Base-by-base conservation (phyloP, 2,797 vertebrate genomes). In the Pseudotriccus pelzelni region DNA sequence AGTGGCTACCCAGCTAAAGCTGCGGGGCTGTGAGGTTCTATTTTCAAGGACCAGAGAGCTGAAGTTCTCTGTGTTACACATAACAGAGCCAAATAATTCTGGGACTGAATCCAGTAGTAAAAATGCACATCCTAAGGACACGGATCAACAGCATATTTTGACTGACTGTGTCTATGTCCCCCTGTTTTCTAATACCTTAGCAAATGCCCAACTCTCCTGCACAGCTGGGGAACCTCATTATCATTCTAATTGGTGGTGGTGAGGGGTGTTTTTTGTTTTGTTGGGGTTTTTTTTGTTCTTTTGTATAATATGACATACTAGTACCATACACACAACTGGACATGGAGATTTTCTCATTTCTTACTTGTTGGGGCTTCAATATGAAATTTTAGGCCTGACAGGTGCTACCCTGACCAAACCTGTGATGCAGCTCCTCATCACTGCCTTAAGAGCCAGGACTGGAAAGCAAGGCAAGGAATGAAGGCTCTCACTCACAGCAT, bases 211-310 rank as follows among this genome's bases (percentile, higher is more conserved):
- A 53, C 68, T 67, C 58, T 66, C 32, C 64, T 25, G 37, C 81
- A 87, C 93, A 93, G 86, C 81, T 89, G 88, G 58, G 52, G 50
- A 87, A 80, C 56, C 30, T 22, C 36, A 93, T 91, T 91, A 64
- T 50, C 55, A 41, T 70, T 68, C n/a, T n/a, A 82, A 84, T 55
- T 77, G 52, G 22, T 41, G 39, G 4, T 32, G 22, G 15, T n/a
- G n/a, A n/a, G 10, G 3, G 2, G 2, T 41, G 6, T 30, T 1
- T 1, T 39, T 49, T 49, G 47, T 49, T 49, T 49, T 9, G 24
- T 49, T 43, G 1, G 1, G 3, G 4, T 21, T 1, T 1, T 64
- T 81, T 83, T 63, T 79, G 20, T 87, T 80, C 66, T 68, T 90
- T 84, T 69, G 14, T 64, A 18, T 32, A 32, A 77, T 43, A 34